phyloP scores from a whole-genome alignment of 2,888 invertebrate species.

The Salticus scenicus region DNA sequence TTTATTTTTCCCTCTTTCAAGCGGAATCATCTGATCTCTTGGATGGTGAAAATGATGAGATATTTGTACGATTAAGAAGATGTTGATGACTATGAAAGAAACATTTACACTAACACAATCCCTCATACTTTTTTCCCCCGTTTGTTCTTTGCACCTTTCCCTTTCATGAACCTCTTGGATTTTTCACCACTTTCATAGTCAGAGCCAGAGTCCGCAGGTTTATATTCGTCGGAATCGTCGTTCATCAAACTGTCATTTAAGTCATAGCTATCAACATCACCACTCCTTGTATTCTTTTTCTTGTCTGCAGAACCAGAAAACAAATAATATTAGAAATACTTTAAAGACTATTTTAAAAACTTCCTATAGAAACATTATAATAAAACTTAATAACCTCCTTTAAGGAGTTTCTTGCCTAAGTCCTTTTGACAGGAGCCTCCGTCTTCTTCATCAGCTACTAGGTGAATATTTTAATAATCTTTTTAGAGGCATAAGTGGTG shows the following conservation, averaged over 20 bases:
- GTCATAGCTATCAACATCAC: conserved; percentile 59
- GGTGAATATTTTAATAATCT: too few relatives aligned
- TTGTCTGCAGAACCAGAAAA: conserved; percentile 54
- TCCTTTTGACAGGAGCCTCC: too few relatives aligned
- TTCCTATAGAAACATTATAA: too few relatives aligned
- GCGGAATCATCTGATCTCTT: conserved; percentile 6
- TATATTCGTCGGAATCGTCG: conserved; percentile 53
- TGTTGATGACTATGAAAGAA: conserved; percentile 23
- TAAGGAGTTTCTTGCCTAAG: too few relatives aligned
- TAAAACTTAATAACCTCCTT: too few relatives aligned
- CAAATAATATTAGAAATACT: too few relatives aligned
- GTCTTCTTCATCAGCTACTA: too few relatives aligned
- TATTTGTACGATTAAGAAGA: conserved; percentile 14
- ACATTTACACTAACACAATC: conserved; percentile 17
- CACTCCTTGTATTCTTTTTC: conserved; percentile 44
- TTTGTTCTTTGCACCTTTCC: conserved; percentile 52
- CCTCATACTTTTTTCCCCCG: conserved; percentile 49
- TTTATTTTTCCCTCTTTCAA: too few relatives aligned
- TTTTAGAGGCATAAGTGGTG: too few relatives aligned
- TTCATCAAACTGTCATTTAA: conserved; percentile 65
- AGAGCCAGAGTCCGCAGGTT: conserved; percentile 70
- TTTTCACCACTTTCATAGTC: conserved; percentile 71
- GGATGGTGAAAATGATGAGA: background rate
- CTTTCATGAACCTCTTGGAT: conserved; percentile 67
- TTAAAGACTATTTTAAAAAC: too few relatives aligned